These are phyloP conservation scores for Sebastes flavidus DNA, from an alignment of 2,797 vertebrate species.

Conservation along the genomic window DNA sequence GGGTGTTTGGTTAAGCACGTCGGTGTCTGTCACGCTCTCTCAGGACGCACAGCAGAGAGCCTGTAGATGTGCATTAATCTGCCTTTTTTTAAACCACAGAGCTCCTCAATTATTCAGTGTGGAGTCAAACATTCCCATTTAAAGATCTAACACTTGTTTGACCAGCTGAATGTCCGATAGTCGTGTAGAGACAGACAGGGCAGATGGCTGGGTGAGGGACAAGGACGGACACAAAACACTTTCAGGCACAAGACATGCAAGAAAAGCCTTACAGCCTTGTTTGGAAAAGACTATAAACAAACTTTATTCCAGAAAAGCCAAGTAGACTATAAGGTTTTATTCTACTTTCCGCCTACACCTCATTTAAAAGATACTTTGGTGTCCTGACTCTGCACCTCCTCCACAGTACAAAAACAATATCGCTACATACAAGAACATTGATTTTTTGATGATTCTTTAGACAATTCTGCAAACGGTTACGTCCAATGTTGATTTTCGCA, in stretches of 20 bases:
- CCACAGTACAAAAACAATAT: not conserved
- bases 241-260: not conserved
- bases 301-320: not conserved
- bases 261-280: not conserved
- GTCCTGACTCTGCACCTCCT: not conserved
- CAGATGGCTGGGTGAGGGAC: slow-evolving; percentile 25
- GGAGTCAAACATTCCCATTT: slow-evolving; percentile 82
- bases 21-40: slow-evolving; percentile 69
- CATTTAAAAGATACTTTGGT: not conserved
- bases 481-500: not conserved
- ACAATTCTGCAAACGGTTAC: not conserved
- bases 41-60: slow-evolving; percentile 45
- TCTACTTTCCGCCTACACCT: not conserved
- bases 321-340: not conserved
- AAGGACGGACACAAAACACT: not conserved
- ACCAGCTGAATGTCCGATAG: slow-evolving; percentile 73
- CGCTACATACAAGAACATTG: not conserved
- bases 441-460: not conserved
- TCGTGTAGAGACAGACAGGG: slow-evolving; percentile 67
- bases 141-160: slow-evolving; percentile 83
- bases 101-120: slow-evolving; percentile 85
- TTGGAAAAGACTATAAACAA: not conserved
- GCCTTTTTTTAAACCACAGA: slow-evolving; percentile 78
- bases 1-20: slow-evolving; percentile 65
- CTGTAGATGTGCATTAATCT: slow-evolving; percentile 82